Percentiles rank a stretch among this genome's conserved stretches.
Evolutionary conservation across 2,888 invertebrate genomes (phyloP).

Genomic region (Amiota minor): DNA sequence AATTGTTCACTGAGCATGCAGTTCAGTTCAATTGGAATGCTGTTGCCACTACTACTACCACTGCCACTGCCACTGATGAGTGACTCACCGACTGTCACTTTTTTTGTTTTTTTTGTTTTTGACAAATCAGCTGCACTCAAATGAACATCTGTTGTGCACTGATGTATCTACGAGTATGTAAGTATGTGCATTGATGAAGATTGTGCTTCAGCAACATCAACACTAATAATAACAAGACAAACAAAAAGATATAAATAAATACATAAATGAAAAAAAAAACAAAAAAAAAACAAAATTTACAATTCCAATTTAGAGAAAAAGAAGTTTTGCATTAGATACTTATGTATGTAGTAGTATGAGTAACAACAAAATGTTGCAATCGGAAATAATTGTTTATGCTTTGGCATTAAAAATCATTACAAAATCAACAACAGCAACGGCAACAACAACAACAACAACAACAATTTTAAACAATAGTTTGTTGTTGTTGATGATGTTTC

Average conservation of each 20-base stretch:
- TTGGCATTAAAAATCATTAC: constrained; percentile 64
- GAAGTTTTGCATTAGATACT: constrained; percentile 49
- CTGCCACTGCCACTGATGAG: too few relatives aligned
- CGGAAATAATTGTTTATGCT: constrained; percentile 63
- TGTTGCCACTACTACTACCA: too few relatives aligned
- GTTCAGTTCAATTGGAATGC: constrained; percentile 3
- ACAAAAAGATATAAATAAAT: not conserved
- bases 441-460: constrained; percentile 31
- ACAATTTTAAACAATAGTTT: constrained; percentile 18
- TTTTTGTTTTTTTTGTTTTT: constrained; percentile 22
- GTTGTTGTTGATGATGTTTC: constrained; percentile 39
- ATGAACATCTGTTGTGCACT: constrained; percentile 48
- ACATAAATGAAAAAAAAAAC: not conserved
- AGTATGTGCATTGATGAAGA: not conserved
- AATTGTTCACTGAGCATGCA: constrained; percentile 8
- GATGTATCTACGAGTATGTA: too few relatives aligned
- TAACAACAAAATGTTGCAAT: constrained; percentile 64
- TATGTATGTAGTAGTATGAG: constrained; percentile 9
- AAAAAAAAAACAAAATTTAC: not conserved
- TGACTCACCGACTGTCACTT: too few relatives aligned
- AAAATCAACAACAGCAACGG: constrained; percentile 47
- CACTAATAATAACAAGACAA: not conserved
- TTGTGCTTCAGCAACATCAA: not conserved
- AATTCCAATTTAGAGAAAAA: constrained; percentile 2
- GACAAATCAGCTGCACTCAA: constrained; percentile 35